Evolutionary conservation across 2,797 vertebrate genomes (phyloP).

Genomic region (Spinibarbus caldwelli): DNA sequence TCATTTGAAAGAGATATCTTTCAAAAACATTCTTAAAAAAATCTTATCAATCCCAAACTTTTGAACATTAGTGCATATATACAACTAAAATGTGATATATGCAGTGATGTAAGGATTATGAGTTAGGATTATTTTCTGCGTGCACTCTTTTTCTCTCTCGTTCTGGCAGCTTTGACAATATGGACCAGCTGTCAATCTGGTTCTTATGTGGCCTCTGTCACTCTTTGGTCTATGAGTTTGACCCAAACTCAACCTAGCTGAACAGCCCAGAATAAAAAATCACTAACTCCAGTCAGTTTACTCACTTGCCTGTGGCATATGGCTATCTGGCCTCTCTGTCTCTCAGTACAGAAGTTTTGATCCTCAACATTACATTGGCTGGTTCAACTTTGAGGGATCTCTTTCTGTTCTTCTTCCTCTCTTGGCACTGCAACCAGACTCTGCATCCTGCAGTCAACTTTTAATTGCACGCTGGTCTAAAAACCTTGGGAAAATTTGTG

Average conservation of each 20-base stretch:
- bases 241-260: not conserved
- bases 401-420: not conserved
- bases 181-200: not conserved
- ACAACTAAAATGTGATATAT: not conserved
- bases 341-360: not conserved
- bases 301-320: not conserved
- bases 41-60: not conserved
- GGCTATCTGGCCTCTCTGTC: not conserved
- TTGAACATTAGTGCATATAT: not conserved
- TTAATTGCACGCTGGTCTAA: not conserved
- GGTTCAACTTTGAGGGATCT: not conserved
- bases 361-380: too few relatives aligned
- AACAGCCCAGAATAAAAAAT: not conserved
- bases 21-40: not conserved
- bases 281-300: not conserved
- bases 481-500: not conserved
- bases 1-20: not conserved
- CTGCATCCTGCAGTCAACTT: not conserved
- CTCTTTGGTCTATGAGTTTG: not conserved
- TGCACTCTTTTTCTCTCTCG: too few relatives aligned
- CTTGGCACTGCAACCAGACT: not conserved
- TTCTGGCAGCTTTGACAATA: too few relatives aligned
- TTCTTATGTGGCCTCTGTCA: not conserved
- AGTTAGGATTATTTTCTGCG: not conserved
- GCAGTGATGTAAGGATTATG: not conserved